Evolutionary conservation across 53 echinoderm and acorn worm genomes (phyloP).

Genomic region (Echinometra lucunter): DNA sequence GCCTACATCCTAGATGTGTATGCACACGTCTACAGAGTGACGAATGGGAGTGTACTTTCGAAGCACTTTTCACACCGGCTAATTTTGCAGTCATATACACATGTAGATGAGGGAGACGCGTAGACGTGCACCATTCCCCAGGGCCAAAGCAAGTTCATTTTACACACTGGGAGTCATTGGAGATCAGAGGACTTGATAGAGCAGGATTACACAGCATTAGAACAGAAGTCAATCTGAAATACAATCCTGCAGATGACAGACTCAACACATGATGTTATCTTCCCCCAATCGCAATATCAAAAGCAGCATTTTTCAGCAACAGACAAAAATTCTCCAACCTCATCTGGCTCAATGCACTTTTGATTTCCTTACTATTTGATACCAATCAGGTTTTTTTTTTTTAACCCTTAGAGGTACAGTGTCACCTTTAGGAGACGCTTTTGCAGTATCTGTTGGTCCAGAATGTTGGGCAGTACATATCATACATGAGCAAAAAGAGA

Average conservation of each 20-base stretch:
- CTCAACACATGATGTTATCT: neutral
- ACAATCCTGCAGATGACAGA: slow-evolving; percentile 30
- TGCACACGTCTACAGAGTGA: neutral
- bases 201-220: slow-evolving; percentile 56
- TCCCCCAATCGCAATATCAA: slow-evolving; percentile 32
- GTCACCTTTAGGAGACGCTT: too few relatives aligned
- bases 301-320: neutral
- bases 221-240: slow-evolving; percentile 62
- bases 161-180: neutral
- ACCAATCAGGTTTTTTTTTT: too few relatives aligned
- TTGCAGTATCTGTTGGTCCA: too few relatives aligned
- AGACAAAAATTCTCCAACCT: neutral
- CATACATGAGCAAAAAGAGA: too few relatives aligned
- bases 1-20: neutral
- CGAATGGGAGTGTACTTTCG: slow-evolving; percentile 19
- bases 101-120: slow-evolving; percentile 15
- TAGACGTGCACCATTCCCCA: slow-evolving; percentile 29
- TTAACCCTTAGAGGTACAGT: too few relatives aligned
- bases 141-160: slow-evolving; percentile 19
- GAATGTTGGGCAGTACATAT: too few relatives aligned
- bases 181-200: slow-evolving; percentile 45
- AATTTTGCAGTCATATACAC: slow-evolving; percentile 35
- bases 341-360: neutral
- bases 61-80: slow-evolving; percentile 54
- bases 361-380: too few relatives aligned